phyloP scores from a whole-genome alignment of 2,797 vertebrate species.

The Hyperoplus lanceolatus region DNA sequence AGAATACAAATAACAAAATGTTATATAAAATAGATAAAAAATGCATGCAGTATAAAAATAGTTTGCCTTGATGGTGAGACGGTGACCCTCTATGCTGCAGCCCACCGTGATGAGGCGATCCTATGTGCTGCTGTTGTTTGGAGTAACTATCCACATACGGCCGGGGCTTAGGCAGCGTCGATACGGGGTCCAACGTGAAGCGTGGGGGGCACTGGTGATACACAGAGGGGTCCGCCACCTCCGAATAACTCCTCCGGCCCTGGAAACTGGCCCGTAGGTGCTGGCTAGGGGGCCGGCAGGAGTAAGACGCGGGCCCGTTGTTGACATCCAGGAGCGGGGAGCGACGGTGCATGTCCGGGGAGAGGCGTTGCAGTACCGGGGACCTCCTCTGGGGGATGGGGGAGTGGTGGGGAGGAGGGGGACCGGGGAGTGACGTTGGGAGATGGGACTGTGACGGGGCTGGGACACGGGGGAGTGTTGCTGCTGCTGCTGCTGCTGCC shows the following conservation, averaged over 20 bases:
- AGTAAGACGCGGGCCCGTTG: slow-evolving; percentile 87
- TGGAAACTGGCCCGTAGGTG: slow-evolving; percentile 96
- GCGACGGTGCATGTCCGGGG: slow-evolving; percentile 89
- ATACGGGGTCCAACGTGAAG: slow-evolving; percentile 92
- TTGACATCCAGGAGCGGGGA: slow-evolving; percentile 87
- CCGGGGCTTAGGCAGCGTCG: slow-evolving; percentile 94
- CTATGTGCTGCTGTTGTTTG: slow-evolving; percentile 83
- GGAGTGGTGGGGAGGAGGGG: slow-evolving; percentile 87
- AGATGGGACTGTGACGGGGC: slow-evolving; percentile 87
- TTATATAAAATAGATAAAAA: too few relatives aligned
- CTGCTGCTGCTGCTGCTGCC: slow-evolving; percentile 90
- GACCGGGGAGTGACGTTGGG: slow-evolving; percentile 89
- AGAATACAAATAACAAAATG: too few relatives aligned
- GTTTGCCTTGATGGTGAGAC: slow-evolving; percentile 72
- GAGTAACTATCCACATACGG: slow-evolving; percentile 90
- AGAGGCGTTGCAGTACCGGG: slow-evolving; percentile 87
- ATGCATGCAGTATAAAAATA: too few relatives aligned
- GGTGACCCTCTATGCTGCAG: slow-evolving; percentile 81
- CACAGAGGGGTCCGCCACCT: slow-evolving; percentile 91
- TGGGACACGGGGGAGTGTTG: slow-evolving; percentile 89
- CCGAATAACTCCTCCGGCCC: slow-evolving; percentile 95
- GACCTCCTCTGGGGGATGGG: slow-evolving; percentile 89
- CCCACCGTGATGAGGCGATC: slow-evolving; percentile 79
- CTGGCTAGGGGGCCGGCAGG: slow-evolving; percentile 91
- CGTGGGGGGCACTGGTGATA: slow-evolving; percentile 89